Conservation (phyloP, 2,888 invertebrate genomes). For the Julus scandinavius region DNA sequence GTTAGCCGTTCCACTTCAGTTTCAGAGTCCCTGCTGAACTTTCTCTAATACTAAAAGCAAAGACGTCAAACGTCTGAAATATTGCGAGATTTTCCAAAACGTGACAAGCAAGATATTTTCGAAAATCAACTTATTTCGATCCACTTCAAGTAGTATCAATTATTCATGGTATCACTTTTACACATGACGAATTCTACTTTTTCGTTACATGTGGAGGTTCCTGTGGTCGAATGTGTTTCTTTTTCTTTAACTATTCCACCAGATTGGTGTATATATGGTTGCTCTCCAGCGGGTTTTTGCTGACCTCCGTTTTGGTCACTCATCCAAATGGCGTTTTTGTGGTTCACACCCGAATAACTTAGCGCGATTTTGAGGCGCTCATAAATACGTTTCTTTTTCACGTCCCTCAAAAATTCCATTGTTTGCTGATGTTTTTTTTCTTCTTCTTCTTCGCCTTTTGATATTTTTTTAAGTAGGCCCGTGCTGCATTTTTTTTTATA, state of each 20-base stretch:
- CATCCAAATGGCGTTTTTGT: not conserved
- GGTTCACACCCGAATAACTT: constrained; percentile 23
- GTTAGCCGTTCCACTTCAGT: no score
- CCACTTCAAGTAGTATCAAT: no score
- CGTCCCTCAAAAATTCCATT: not conserved
- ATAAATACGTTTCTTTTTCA: not conserved
- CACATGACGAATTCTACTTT: no score
- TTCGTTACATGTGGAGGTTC: not conserved
- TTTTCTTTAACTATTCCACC: not conserved
- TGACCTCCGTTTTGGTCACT: constrained; percentile 10
- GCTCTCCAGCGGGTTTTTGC: not conserved
- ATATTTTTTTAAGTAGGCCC: not conserved
- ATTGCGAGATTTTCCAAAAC: no score
- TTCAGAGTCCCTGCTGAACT: no score
- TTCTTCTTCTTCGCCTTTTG: not conserved
- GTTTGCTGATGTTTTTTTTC: constrained; percentile 16
- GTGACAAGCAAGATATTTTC: no score
- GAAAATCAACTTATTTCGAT: no score
- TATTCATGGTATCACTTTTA: no score
- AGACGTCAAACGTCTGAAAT: no score
- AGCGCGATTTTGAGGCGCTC: not conserved
- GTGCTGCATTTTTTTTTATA: not conserved
- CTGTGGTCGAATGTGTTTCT: not conserved
- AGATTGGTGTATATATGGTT: constrained; percentile 11
- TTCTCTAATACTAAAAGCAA: no score